Evolutionary conservation across 2,113 vertebrate species (phyloP).

Genomic region (Prochilodus magdalenae): DNA sequence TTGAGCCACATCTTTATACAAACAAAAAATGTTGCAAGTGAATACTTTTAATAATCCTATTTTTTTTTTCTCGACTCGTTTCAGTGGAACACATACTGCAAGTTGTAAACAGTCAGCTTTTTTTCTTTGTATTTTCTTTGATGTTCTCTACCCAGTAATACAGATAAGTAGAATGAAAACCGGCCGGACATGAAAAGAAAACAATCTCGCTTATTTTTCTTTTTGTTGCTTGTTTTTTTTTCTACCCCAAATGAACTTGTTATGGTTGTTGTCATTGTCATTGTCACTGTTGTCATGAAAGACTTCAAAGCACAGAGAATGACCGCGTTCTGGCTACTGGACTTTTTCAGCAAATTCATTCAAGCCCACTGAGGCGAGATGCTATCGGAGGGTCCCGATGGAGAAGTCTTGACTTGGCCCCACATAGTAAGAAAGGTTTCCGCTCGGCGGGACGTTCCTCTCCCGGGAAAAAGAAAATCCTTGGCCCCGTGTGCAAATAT

Average conservation of each 20-base stretch:
- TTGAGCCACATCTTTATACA: constrained; percentile 84
- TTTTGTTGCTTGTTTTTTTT: neutral
- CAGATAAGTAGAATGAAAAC: constrained; percentile 70
- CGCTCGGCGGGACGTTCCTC: constrained; percentile 77
- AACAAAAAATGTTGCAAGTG: constrained; percentile 81
- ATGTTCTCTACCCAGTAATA: constrained; percentile 68
- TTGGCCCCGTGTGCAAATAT: constrained; percentile 82
- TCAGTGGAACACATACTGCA: constrained; percentile 75
- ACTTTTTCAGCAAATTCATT: constrained; percentile 69
- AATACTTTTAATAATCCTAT: constrained; percentile 65
- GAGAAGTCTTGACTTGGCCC: constrained; percentile 41
- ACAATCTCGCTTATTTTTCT: constrained; percentile 66
- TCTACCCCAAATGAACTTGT: neutral
- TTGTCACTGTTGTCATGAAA: constrained; percentile 77
- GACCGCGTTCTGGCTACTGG: constrained; percentile 85
- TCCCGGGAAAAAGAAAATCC: constrained; percentile 74
- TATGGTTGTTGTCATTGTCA: no score
- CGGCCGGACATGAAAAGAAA: constrained; percentile 84
- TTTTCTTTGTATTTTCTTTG: constrained; percentile 54
- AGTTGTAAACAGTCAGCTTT: constrained; percentile 82
- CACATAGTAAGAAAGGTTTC: constrained; percentile 56
- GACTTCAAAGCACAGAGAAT: constrained; percentile 87
- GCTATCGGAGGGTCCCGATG: constrained; percentile 28
- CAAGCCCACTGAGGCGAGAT: constrained; percentile 21
- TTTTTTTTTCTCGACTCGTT: constrained; percentile 55